These are phyloP conservation scores for Panulirus ornatus DNA, from an alignment of 1,140 invertebrate genomes.

Conservation along the genomic window DNA sequence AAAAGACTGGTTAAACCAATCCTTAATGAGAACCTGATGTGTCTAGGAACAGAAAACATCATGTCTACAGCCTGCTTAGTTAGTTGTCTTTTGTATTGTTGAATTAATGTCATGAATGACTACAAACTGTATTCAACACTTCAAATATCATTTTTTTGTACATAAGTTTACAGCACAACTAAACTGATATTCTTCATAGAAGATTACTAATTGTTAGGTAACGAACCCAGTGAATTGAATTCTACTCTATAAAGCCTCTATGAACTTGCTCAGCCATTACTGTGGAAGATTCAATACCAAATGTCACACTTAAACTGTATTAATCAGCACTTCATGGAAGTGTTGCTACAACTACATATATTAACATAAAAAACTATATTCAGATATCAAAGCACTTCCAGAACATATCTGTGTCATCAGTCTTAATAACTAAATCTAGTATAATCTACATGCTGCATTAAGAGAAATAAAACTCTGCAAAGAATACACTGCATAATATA, in stretches of 20 bases:
- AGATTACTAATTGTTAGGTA: background rate
- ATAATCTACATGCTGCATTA: too few relatives aligned
- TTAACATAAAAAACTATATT: too few relatives aligned
- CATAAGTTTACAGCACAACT: background rate
- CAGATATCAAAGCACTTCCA: too few relatives aligned
- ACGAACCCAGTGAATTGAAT: background rate
- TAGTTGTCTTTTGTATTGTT: background rate
- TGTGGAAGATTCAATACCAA: background rate
- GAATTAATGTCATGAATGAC: background rate
- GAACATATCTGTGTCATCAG: too few relatives aligned
- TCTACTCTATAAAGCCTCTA: background rate
- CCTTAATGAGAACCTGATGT: background rate
- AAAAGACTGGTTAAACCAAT: background rate
- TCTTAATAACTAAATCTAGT: too few relatives aligned
- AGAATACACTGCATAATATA: too few relatives aligned
- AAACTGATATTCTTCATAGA: background rate
- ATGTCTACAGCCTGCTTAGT: background rate
- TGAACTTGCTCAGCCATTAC: background rate
- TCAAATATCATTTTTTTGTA: background rate
- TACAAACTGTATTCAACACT: background rate
- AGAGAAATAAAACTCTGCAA: too few relatives aligned
- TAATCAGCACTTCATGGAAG: too few relatives aligned
- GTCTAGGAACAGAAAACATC: background rate
- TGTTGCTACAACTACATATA: too few relatives aligned
- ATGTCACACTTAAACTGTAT: too few relatives aligned